Evolutionary conservation across 2,888 invertebrate species (phyloP), one percentile per base, ranked within the genome.

Genomic region (Tetragnatha montana): DNA sequence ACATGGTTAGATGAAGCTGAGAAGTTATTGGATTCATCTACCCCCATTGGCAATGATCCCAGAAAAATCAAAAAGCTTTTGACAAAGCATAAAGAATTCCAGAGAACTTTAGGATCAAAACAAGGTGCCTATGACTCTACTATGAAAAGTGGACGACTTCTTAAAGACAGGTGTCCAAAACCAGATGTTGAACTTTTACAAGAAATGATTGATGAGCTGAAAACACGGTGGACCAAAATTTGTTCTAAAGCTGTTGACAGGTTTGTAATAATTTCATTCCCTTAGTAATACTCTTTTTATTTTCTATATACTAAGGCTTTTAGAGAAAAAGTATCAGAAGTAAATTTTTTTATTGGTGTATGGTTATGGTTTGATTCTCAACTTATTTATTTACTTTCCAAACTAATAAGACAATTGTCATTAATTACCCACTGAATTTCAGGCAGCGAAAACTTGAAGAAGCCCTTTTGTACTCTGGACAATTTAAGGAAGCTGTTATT

Each of bases 161-260:
- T 99, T 76, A 97, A 98, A 93, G 99, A 99, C 93, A 97, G 97
- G 92, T 98, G 99, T 8, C 98, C 99, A 0, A 97, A 98, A 93
- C 94, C 95, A 1, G 99, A 99, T 93, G 97, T 98, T 93, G 95
- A 95, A 0, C 95, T 96, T 0, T 94, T 99, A 47, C 96, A 96
- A 92, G 96, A 96, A 93, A 97, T 98, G 96, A 94, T 98, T 91
- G 95, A 95, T 21, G 97, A 98, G 91, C 95, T 99, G 92, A 98
- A 98, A 94, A 96, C 96, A 93, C 97, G 97, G 92, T 99, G 98
- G 98, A 97, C 97, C 69, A 95, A 96, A 0, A 97, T 99, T 17
- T 98, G 98, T 94, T 96, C 96, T 4, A 98, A 97, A 95, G 97
- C 98, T 93, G 97, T 99, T 22, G 98, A 99, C 92, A 96, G 98